Evolutionary conservation across 2,797 vertebrate species (phyloP), one percentile per base, ranked within the genome.

Genomic region (Peromyscus aztecus): DNA sequence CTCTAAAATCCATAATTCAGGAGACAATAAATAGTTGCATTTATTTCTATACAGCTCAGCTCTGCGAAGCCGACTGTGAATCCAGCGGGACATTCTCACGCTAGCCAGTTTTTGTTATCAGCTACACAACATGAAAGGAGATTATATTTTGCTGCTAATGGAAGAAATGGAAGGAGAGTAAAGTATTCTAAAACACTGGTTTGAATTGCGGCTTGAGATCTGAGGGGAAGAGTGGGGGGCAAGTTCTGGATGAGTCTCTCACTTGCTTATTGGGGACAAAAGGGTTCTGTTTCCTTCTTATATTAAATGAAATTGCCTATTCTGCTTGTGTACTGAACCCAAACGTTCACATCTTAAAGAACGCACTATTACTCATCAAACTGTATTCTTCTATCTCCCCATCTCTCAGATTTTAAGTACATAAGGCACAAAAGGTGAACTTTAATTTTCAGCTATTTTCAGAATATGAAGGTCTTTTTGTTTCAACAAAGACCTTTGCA

Each of bases 1-100:
- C 98, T 97, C 94, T 98, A 98, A 98, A 98, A 98, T 98, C 97
- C 98, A 98, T 98, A 98, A 98, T 98, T 98, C 98, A 97, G 97
- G 90, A 98, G 97, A 98, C 98, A 98, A 98, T 98, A 98, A 98
- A 98, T 96, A 98, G 97, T 98, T 98, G 97, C 97, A 96, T 98
- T 99, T 98, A 98, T 98, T 98, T 98, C 97, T 98, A 43, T 98
- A 98, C 98, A 98, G 92, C 98, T 98, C 97, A 29, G 5, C 98
- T 98, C 97, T 91, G 94, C 92, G 97, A 97, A 97, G 93, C 96
- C 27, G 94, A 97, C 98, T 98, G 98, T 98, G 98, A 98, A 98
- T 99, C 98, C 98, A 98, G 98, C 73, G 0, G 98, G 98, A 94
- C 96, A 97, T 98, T 98, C 97, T 23, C 14, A 89, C 0, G 43